Base-by-base conservation (phyloP, 2,888 invertebrate species). In the Hofmannophila pseudospretella region DNA sequence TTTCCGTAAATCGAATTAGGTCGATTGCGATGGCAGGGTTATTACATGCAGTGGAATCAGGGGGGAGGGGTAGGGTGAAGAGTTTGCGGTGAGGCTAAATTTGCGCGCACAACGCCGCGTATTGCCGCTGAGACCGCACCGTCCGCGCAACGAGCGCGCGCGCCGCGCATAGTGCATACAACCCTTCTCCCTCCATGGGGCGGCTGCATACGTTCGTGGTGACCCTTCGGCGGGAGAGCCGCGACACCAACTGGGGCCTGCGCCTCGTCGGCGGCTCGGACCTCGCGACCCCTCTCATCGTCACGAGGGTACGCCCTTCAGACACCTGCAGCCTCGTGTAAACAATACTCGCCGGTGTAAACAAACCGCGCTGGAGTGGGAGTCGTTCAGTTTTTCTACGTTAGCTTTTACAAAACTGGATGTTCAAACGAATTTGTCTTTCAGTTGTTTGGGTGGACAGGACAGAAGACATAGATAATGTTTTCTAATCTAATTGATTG, bases 251-350 rank as follows among this genome's bases (percentile, higher is more conserved):
- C 64, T 96, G 96, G 96, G 96, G 96, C 42, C 93, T 96, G 60
- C 91, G 96, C 58, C 89, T 96, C 54, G 94, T 94, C 50, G 96
- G 96, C 57, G 96, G 96, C 57, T 90, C 93, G 50, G 96, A 96
- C 88, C 90, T 95, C 63, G 93, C 94, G 67, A 92, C 94, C 34
- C 96, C 96, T 45, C 90, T 96, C 70, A 93, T 96, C 76, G 92
- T 96, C 73, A 96, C 96, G 51, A 93, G 93, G 92, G 96, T 96
- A 91, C 68, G 66, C 52, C 54, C 49, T 49, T 40, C 12, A 27
- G n/a, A 8, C 10, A 1, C 29, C 16, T 31, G n/a, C 23, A 27
- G 1, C 29, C 16, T 31, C 27, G 27, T 28, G 27, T 27, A 10
- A 27, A 27, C 37, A 27, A 25, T 29, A 14, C 36, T 33, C 35